Conservation (phyloP, 2,888 invertebrate species). For the Stenichneumon culpator region DNA sequence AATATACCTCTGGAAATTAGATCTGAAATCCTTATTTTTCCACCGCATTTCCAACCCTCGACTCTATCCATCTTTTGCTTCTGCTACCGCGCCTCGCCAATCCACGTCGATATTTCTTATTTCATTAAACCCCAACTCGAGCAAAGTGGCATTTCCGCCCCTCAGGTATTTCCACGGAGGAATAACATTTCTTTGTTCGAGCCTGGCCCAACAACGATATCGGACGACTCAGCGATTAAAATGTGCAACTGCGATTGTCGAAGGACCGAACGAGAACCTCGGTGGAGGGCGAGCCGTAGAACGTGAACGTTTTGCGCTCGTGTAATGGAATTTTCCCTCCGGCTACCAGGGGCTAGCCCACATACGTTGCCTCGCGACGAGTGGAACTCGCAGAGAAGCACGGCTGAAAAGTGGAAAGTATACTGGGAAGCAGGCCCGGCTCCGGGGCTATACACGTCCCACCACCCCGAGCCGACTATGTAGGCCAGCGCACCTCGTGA, state of each 20-base stretch:
- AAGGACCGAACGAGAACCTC: conserved; percentile 29
- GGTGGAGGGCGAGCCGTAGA: conserved; percentile 32
- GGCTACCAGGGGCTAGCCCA: conserved; percentile 65
- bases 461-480: conserved; percentile 27
- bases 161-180: neutral
- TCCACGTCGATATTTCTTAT: conserved; percentile 30
- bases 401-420: conserved; percentile 42
- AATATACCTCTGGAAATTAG: conserved; percentile 70
- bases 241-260: conserved; percentile 23
- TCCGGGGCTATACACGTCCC: neutral
- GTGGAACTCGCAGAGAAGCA: conserved; percentile 42
- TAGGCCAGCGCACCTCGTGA: conserved; percentile 33
- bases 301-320: conserved; percentile 72
- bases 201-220: neutral
- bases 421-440: conserved; percentile 17
- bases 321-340: conserved; percentile 77
- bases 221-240: neutral
- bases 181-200: neutral
- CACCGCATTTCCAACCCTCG: conserved; percentile 22
- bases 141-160: neutral
- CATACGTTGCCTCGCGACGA: conserved; percentile 52
- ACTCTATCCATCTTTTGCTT: conserved; percentile 2
- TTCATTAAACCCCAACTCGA: neutral
- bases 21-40: conserved; percentile 82
- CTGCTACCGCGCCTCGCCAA: conserved; percentile 37